Evolutionary conservation across 2,888 invertebrate genomes (phyloP).

Genomic region (Autographa gamma): DNA sequence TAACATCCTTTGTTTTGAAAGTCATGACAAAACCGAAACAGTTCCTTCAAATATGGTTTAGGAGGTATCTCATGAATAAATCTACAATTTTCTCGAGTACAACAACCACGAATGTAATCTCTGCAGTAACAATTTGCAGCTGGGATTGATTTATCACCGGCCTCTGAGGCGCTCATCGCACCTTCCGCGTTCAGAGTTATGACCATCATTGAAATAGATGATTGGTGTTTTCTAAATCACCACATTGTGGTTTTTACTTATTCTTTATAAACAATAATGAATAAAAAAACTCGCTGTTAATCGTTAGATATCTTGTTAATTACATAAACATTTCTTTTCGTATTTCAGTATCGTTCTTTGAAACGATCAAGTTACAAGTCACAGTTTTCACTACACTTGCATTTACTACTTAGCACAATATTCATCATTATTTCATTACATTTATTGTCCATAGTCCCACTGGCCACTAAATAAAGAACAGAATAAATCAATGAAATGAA

Average conservation of each 20-base stretch:
- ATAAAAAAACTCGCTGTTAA: slow-evolving; percentile 3
- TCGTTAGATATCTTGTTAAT: slow-evolving; percentile 26
- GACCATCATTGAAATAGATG: slow-evolving; percentile 62
- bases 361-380: background rate
- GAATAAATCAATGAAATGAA: background rate
- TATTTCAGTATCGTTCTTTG: slow-evolving; percentile 11
- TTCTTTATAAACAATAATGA: background rate
- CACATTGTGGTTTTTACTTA: slow-evolving; percentile 27
- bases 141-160: slow-evolving; percentile 66
- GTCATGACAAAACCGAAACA: slow-evolving; percentile 89
- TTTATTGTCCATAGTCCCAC: background rate
- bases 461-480: background rate
- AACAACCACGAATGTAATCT: slow-evolving; percentile 86
- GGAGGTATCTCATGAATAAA: slow-evolving; percentile 82
- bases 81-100: slow-evolving; percentile 88
- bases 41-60: slow-evolving; percentile 74
- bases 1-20: slow-evolving; percentile 92
- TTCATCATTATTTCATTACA: background rate
- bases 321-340: slow-evolving; percentile 4
- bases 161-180: slow-evolving; percentile 71
- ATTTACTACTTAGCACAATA: background rate
- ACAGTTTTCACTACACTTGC: background rate
- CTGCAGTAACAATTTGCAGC: slow-evolving; percentile 78
- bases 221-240: slow-evolving; percentile 15
- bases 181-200: slow-evolving; percentile 60